Evolutionary conservation across 2,888 invertebrate genomes (phyloP), one percentile per base, ranked within the genome.

Genomic region (Meiosimyza decipiens): DNA sequence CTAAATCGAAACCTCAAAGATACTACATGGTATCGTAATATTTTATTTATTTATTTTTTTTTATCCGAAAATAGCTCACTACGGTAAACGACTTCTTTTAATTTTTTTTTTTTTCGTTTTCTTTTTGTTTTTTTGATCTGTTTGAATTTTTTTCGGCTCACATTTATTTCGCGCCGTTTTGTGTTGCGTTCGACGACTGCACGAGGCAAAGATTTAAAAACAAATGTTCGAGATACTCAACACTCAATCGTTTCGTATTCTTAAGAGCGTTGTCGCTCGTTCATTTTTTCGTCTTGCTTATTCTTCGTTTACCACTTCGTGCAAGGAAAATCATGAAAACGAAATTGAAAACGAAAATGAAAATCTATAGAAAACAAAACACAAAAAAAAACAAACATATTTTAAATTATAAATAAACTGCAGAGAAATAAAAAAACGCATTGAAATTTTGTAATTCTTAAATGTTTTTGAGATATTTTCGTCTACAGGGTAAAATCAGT

Each of bases 141-240:
- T 69, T 65, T 65, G 5, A 54, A 16, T 28, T 64, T 77, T 75
- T 74, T 52, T 28, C n/a, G 16, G 40, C 50, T 75, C 71, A 75
- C 75, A 65, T 75, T 73, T 71, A 50, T 33, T 60, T 66, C 47
- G 71, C 55, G 65, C 71, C 59, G 63, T 68, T 74, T 74, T 69
- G 60, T 52, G 57, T 51, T 33, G 64, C 50, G 64, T 55, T 55
- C 66, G 65, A 18, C 78, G 79, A 80, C 84, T 82, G 80, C 78
- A 84, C 82, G 80, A 82, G 82, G 79, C 80, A 79, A 82, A 81
- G 81, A 80, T 81, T 85, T 81, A 80, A 80, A 79, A 80, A 79
- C 81, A 82, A 84, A 82, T 84, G 82, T 78, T 74, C 77, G 50
- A 22, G 76, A 74, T 73, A 63, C 75, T 57, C 62, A 47, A 70